These are phyloP conservation scores for Ctenomys sociabilis DNA, from an alignment of 2,113 vertebrate species.

Conservation along the genomic window DNA sequence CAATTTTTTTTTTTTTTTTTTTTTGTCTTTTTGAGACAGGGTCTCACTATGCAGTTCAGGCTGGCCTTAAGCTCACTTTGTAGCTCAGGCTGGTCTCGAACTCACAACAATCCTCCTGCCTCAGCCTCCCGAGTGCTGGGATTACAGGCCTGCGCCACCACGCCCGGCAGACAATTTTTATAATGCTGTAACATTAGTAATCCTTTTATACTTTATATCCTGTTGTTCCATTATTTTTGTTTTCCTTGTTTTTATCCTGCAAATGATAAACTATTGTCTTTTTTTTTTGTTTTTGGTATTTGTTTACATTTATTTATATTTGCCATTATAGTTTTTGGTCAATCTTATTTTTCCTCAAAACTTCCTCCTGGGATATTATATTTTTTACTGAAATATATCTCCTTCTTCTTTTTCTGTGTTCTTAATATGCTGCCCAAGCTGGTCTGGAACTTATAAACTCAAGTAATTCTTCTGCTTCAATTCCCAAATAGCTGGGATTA, in stretches of 20 bases:
- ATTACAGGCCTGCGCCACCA: too few relatives aligned
- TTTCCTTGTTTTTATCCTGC: neutral
- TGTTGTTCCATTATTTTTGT: neutral
- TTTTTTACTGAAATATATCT: conserved; percentile 25
- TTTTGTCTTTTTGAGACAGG: too few relatives aligned
- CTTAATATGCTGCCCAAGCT: neutral
- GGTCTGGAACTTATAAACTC: neutral
- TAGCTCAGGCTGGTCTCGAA: too few relatives aligned
- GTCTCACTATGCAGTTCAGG: too few relatives aligned
- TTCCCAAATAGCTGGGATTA: neutral
- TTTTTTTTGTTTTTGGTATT: neutral
- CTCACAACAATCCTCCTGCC: too few relatives aligned
- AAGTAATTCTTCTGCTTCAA: neutral
- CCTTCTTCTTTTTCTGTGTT: neutral
- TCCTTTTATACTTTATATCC: neutral
- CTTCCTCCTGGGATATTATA: neutral
- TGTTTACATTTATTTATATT: conserved; percentile 21
- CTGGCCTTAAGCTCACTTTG: too few relatives aligned
- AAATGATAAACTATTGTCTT: neutral
- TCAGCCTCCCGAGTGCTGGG: too few relatives aligned
- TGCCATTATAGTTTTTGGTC: neutral
- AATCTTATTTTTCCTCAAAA: neutral
- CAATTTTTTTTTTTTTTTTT: too few relatives aligned
- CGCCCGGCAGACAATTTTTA: neutral
- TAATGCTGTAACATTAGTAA: neutral